Percentiles rank a stretch among this genome's conserved stretches.
These are phyloP conservation scores for Acleris cristana DNA, from an alignment of 2,888 invertebrate genomes.

Conservation along the genomic window DNA sequence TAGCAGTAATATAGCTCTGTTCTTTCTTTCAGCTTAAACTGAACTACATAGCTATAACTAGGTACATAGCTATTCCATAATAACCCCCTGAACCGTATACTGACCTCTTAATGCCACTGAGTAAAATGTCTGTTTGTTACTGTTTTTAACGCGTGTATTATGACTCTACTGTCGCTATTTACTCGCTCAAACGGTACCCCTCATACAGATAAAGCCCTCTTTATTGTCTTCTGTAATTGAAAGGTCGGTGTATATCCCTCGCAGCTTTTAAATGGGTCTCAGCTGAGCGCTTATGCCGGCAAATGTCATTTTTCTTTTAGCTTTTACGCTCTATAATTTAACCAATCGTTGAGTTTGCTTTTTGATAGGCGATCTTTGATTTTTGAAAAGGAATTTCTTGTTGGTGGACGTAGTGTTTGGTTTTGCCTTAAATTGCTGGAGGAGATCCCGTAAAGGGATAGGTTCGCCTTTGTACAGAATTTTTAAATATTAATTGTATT, in stretches of 20 bases:
- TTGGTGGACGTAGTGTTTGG: no score
- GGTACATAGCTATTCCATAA: no score
- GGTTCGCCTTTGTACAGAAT: no score
- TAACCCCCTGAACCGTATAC: no score
- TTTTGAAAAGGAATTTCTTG: neutral
- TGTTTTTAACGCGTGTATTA: neutral
- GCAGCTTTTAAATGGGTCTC: slow-evolving; percentile 68
- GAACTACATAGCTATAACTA: no score
- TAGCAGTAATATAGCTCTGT: no score
- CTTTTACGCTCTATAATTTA: slow-evolving; percentile 55
- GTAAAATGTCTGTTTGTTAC: neutral
- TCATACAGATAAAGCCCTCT: slow-evolving; percentile 69
- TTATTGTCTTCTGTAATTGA: slow-evolving; percentile 80
- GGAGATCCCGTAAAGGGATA: no score
- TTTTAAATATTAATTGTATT: no score
- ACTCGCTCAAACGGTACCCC: slow-evolving; percentile 45
- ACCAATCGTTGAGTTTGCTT: slow-evolving; percentile 45
- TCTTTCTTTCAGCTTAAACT: no score
- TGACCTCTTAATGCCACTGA: no score
- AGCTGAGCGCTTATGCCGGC: slow-evolving; percentile 60
- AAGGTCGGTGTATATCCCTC: slow-evolving; percentile 69
- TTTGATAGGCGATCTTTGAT: slow-evolving; percentile 36
- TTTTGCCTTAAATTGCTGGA: no score
- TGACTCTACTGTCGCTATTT: slow-evolving; percentile 43
- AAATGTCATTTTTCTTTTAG: slow-evolving; percentile 61